phyloP scores from a whole-genome alignment of 92 coral and sea anemone species.

The Montipora capitata region DNA sequence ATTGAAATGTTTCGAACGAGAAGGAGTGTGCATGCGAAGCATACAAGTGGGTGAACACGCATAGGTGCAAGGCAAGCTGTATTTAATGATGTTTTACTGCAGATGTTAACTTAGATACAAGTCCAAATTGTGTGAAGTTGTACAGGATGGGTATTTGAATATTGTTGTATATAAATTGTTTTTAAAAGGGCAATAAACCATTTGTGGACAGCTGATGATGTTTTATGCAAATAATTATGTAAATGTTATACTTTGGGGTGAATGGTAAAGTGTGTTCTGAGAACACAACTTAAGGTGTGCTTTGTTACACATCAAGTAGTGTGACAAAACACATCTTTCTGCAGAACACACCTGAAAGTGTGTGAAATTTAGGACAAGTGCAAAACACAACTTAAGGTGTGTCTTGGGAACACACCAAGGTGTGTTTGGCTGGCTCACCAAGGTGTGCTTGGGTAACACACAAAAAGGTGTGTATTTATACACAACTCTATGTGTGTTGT shows the following conservation, averaged over 20 bases:
- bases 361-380: conserved; percentile 10
- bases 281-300: conserved; percentile 22
- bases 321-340: conserved; percentile 30
- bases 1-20: too few relatives aligned
- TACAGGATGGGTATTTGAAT: conserved; percentile 5
- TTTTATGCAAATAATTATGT: not conserved
- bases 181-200: conserved; percentile 19
- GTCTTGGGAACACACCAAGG: conserved; percentile 17
- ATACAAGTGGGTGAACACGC: too few relatives aligned
- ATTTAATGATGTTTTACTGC: too few relatives aligned
- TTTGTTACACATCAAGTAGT: conserved; percentile 23
- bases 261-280: conserved; percentile 20
- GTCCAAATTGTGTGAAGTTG: conserved; percentile 1
- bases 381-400: conserved; percentile 8
- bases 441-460: conserved; percentile 10
- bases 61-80: too few relatives aligned
- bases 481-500: not conserved
- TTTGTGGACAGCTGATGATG: conserved; percentile 25
- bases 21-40: too few relatives aligned
- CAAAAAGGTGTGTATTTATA: not conserved
- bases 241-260: conserved; percentile 16
- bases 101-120: not conserved
- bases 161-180: conserved; percentile 18
- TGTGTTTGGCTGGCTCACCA: not conserved
- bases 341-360: conserved; percentile 10